phyloP scores from a whole-genome alignment of 2,888 invertebrate species.

The Harpalus rubripes region DNA sequence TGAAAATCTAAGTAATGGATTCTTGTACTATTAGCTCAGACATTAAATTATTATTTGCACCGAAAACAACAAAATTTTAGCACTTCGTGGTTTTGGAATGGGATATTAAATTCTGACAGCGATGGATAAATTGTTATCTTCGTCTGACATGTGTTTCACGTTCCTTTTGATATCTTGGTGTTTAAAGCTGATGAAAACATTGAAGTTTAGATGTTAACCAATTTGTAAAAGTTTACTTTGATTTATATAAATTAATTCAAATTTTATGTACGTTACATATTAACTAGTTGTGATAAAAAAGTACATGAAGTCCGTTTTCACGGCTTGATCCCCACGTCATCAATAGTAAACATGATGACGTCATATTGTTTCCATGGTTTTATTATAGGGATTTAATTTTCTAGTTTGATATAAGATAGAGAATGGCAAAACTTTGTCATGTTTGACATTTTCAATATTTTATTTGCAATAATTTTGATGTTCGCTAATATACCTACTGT shows the following conservation, averaged over 20 bases:
- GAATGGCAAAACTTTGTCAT: no score
- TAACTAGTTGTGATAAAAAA: not conserved
- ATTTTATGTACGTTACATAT: not conserved
- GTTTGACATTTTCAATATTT: no score
- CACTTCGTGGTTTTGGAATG: not conserved
- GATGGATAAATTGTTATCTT: not conserved
- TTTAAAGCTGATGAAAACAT: conserved; percentile 17
- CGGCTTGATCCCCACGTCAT: no score
- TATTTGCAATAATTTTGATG: no score
- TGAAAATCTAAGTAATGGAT: conserved; percentile 37
- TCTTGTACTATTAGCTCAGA: conserved; percentile 23
- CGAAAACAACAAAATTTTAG: conserved; percentile 26
- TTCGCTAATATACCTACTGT: no score
- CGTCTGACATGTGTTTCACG: conserved; percentile 8
- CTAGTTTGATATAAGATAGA: no score
- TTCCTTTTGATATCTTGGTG: not conserved
- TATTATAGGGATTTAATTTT: no score
- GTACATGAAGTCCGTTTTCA: no score
- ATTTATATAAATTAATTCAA: not conserved
- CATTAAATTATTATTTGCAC: conserved; percentile 19
- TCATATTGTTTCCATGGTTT: no score
- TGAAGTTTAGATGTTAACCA: not conserved
- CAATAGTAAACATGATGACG: no score
- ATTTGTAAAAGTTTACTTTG: conserved; percentile 13
- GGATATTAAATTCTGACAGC: conserved; percentile 15